These are phyloP conservation scores for Alviniconcha strummeri DNA, from an alignment of 2,888 invertebrate species.

Conservation along the genomic window DNA sequence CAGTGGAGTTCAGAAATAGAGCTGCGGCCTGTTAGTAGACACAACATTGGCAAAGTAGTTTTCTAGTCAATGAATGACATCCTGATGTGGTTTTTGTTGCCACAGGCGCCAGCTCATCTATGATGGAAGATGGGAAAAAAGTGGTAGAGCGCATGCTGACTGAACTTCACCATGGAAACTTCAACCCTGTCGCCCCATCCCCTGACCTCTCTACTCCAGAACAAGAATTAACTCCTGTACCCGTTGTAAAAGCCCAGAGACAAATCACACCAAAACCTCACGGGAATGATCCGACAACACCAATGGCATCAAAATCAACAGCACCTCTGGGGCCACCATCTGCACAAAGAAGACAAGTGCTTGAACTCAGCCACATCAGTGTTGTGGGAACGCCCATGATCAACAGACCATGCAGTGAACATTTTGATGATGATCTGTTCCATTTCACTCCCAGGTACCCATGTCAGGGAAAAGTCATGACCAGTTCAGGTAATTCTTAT, in stretches of 20 bases:
- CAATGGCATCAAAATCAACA: not conserved
- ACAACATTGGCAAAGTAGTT: too few relatives aligned
- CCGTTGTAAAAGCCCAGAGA: not conserved
- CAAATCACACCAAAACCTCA: not conserved
- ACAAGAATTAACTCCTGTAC: constrained; percentile 19
- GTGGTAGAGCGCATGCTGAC: constrained; percentile 59
- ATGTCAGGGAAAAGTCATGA: constrained; percentile 27
- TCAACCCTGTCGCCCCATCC: constrained; percentile 51
- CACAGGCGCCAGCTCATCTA: constrained; percentile 64
- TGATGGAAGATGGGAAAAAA: constrained; percentile 56
- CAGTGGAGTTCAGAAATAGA: too few relatives aligned
- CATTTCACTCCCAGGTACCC: constrained; percentile 18
- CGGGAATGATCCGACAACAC: not conserved
- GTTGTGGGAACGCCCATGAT: constrained; percentile 55
- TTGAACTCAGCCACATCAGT: constrained; percentile 64
- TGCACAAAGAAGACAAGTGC: constrained; percentile 39
- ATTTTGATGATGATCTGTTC: constrained; percentile 48
- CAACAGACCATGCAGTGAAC: constrained; percentile 45
- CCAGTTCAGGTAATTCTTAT: constrained; percentile 47
- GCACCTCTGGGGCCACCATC: constrained; percentile 20
- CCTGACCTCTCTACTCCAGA: constrained; percentile 41
- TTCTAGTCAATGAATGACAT: too few relatives aligned
- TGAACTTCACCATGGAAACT: constrained; percentile 65
- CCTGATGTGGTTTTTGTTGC: not conserved
- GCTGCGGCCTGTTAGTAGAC: too few relatives aligned